Evolutionary conservation across 2,888 invertebrate genomes (phyloP), one percentile per base, ranked within the genome.

Genomic region (Melanostoma mellinum): DNA sequence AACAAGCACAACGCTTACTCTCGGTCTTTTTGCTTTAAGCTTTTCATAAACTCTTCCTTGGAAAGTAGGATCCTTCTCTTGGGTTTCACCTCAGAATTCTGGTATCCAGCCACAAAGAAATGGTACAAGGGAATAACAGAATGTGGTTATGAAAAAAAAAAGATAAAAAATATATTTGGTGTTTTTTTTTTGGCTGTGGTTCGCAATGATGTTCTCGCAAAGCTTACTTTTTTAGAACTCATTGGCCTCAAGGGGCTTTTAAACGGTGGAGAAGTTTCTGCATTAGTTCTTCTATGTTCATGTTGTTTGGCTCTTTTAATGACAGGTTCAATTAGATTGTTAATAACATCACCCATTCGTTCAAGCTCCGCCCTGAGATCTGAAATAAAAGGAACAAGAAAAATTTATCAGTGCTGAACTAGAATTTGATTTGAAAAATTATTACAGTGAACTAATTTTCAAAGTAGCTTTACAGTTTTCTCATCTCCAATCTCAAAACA

Each of bases 331-430:
- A 91, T 90, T 86, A 91, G 86, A 55, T 89, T 86, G 55, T 91
- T 91, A 65, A 91, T 91, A 35, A 90, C 87, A 78, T 88, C 88
- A 30, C 89, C 88, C 85, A 91, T 88, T 42, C 90, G 88, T 48
- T 87, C 86, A 4, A 91, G 85, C 80, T 91, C 91, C 6, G 73
- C 65, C 44, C 84, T 77, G 3, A 86, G 73, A 58, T 87, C 87
- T 86, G 71, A 33, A 67, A 67, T 5, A n/a, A 35, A 42, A 1
- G 10, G 0, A n/a, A 5, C 6, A 53, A 44, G 52, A 32, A 3
- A n/a, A 5, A 32, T 4, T 33, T 36, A 30, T 10, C 0, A 0
- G 10, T 3, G 36, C 4, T 8, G 10, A 10, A 10, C n/a, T 3
- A 42, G 5, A 35, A 53, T 50, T 10, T 20, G 20, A 20, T 20